Percentiles rank a stretch among this genome's conserved stretches.
phyloP scores from a whole-genome alignment of 2,888 invertebrate species.

The Diplazon laetatorius region DNA sequence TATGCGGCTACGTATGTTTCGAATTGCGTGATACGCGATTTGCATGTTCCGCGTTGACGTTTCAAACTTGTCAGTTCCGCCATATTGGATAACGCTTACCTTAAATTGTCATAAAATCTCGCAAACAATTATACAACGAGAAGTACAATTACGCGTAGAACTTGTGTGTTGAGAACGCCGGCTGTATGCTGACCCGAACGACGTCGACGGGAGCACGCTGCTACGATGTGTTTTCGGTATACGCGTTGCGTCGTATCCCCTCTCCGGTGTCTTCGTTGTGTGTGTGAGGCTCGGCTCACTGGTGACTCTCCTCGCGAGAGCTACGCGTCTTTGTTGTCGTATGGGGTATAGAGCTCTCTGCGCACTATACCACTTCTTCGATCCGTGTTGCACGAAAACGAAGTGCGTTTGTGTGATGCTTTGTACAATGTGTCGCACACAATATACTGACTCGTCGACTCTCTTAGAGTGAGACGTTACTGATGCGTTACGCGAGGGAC shows the following conservation, averaged over 20 bases:
- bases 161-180: background rate
- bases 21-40: constrained; percentile 25
- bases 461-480: too few relatives aligned
- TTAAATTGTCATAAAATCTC: background rate
- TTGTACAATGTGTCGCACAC: background rate
- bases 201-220: constrained; percentile 5
- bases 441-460: background rate
- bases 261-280: background rate
- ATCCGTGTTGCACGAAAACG: background rate
- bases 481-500: too few relatives aligned
- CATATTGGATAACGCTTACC: constrained; percentile 9
- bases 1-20: constrained; percentile 7
- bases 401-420: constrained; percentile 4
- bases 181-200: constrained; percentile 1
- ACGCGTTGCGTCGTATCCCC: constrained; percentile 1
- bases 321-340: background rate
- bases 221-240: background rate
- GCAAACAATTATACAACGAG: background rate
- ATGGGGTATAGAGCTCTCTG: background rate
- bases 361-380: constrained; percentile 5
- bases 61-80: background rate
- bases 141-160: background rate
- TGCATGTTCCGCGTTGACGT: constrained; percentile 3
- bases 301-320: background rate
- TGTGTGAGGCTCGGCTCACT: background rate